Percentiles rank a stretch among this genome's conserved stretches.
Evolutionary conservation across 2,113 vertebrate genomes (phyloP).

Genomic region (Mormoops blainvillei): DNA sequence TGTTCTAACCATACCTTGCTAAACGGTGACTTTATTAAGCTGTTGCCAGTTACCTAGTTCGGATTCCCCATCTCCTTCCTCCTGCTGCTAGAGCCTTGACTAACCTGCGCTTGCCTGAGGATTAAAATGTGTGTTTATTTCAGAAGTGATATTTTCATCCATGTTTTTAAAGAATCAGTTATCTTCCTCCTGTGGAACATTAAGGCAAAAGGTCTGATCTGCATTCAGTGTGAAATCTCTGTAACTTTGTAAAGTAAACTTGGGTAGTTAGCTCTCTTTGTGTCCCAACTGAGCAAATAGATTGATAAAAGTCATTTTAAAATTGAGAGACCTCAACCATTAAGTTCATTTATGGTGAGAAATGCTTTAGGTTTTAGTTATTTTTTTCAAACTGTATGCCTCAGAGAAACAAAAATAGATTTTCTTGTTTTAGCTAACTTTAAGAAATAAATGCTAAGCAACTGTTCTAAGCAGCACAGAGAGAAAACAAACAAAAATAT

Average conservation of each 20-base stretch:
- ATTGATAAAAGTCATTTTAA: not conserved
- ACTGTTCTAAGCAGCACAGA: not conserved
- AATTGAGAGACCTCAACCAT: not conserved
- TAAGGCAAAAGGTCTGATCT: not conserved
- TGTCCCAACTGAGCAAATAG: not conserved
- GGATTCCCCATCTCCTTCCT: not conserved
- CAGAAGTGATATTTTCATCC: not conserved
- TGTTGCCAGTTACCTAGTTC: not conserved
- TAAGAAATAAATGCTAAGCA: not conserved
- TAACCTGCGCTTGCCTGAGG: not conserved
- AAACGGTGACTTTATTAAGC: not conserved
- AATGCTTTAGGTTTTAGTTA: not conserved
- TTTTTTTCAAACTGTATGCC: not conserved
- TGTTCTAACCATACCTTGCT: not conserved
- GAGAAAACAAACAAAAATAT: not conserved
- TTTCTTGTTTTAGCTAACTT: not conserved
- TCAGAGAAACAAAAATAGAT: not conserved
- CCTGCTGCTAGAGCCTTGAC: not conserved
- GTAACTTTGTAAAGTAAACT: not conserved
- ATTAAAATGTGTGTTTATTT: slow-evolving; percentile 14
- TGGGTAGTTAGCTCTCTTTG: not conserved
- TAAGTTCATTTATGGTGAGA: not conserved
- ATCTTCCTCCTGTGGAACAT: not conserved
- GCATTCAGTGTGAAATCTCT: not conserved
- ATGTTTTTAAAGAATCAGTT: not conserved